Conservation (phyloP, 2,888 invertebrate genomes). For the Tetanocera ferruginea region DNA sequence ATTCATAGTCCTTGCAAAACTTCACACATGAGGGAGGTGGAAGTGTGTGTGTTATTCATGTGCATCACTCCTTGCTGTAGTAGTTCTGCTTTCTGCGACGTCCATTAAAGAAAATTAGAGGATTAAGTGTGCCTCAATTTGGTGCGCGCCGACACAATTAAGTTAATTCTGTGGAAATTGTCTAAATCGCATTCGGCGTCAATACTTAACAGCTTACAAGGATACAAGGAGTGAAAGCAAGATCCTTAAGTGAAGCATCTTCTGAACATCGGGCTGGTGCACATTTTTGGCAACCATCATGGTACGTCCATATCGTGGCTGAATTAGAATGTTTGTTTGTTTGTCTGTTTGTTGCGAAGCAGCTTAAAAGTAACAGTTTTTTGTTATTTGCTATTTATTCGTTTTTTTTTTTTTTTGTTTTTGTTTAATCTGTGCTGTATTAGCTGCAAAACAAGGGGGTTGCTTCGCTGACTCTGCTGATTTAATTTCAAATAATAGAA, state of each 20-base stretch:
- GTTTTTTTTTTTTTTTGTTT: too few relatives aligned
- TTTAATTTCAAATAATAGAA: too few relatives aligned
- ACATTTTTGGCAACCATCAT: neutral
- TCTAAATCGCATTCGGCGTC: conserved; percentile 40
- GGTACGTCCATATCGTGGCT: too few relatives aligned
- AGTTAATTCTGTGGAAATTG: conserved; percentile 63
- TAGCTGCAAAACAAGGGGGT: too few relatives aligned
- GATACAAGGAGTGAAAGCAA: neutral
- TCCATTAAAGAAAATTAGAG: conserved; percentile 55
- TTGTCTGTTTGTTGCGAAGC: too few relatives aligned
- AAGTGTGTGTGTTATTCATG: neutral
- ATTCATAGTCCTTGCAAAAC: conserved; percentile 45
- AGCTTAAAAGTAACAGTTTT: too few relatives aligned
- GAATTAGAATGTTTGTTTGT: too few relatives aligned
- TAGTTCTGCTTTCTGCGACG: neutral
- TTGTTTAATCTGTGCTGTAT: too few relatives aligned
- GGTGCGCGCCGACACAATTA: conserved; percentile 56
- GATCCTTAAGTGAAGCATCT: neutral
- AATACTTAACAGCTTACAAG: neutral
- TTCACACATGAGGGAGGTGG: neutral
- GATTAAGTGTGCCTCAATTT: conserved; percentile 55
- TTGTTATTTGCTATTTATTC: too few relatives aligned
- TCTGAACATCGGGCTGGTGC: neutral
- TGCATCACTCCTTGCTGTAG: neutral
- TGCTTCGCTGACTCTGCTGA: too few relatives aligned